Evolutionary conservation across 2,113 vertebrate genomes (phyloP).

Genomic region (Pyxicephalus adspersus): DNA sequence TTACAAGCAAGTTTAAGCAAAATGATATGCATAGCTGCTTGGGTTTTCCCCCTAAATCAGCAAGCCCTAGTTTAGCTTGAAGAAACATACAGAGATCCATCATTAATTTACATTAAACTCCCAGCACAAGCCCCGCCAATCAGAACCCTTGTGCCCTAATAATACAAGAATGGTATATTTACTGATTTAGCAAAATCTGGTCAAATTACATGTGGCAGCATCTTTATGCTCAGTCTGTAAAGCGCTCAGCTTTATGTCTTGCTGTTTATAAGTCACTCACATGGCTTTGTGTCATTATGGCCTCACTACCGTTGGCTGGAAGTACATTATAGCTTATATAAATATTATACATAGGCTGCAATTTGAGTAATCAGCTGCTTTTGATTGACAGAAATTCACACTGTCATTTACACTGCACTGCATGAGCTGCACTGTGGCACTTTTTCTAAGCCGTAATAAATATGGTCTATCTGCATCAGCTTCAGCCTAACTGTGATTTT

Average conservation of each 20-base stretch:
- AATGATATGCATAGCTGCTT: too few species aligned
- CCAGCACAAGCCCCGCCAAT: not conserved
- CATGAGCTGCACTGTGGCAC: not conserved
- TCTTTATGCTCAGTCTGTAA: conserved; percentile 29
- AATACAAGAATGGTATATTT: conserved; percentile 14
- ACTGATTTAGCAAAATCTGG: conserved; percentile 38
- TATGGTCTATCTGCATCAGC: conserved; percentile 15
- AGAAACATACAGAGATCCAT: not conserved
- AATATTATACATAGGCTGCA: conserved; percentile 48
- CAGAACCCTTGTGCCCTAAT: not conserved
- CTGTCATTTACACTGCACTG: conserved; percentile 31
- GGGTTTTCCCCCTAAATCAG: not conserved
- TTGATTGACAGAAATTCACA: conserved; percentile 34
- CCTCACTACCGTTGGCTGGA: conserved; percentile 45
- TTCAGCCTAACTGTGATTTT: not conserved
- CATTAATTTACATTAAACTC: not conserved
- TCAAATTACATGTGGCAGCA: conserved; percentile 32
- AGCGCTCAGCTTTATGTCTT: conserved; percentile 25
- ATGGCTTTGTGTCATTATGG: conserved; percentile 26
- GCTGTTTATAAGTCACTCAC: conserved; percentile 42
- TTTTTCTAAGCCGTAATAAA: conserved; percentile 19
- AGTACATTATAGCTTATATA: conserved; percentile 47
- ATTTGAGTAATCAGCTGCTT: conserved; percentile 47
- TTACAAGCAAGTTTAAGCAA: too few species aligned
- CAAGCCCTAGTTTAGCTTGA: not conserved